Percentiles rank a stretch among this genome's conserved stretches.
phyloP scores from a whole-genome alignment of 2,888 invertebrate genomes.

The Drosophila falleni region DNA sequence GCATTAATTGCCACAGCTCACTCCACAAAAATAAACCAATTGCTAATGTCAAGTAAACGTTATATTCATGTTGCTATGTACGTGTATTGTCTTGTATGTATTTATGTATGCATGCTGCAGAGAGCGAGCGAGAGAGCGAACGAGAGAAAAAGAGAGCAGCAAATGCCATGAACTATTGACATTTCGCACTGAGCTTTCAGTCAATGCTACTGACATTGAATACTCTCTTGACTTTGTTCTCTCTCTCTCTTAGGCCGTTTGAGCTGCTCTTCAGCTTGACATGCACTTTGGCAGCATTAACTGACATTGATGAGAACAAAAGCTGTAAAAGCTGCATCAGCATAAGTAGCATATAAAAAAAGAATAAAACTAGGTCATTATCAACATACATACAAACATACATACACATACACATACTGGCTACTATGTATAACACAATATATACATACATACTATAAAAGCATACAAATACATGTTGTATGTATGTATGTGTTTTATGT shows the following conservation, averaged over 20 bases:
- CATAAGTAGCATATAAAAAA: constrained; percentile 33
- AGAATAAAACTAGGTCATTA: constrained; percentile 61
- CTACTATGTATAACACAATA: constrained; percentile 18
- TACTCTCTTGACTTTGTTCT: constrained; percentile 2
- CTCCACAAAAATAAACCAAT: constrained; percentile 4
- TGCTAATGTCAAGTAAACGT: constrained; percentile 17
- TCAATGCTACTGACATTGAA: constrained; percentile 51
- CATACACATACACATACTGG: background rate
- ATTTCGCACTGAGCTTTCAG: constrained; percentile 43
- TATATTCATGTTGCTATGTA: constrained; percentile 3
- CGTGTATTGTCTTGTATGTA: background rate
- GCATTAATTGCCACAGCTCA: background rate
- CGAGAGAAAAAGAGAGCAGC: background rate
- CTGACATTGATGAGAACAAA: constrained; percentile 57
- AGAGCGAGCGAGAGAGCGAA: background rate
- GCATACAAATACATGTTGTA: background rate
- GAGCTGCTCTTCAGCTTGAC: constrained; percentile 15
- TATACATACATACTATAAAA: constrained; percentile 2
- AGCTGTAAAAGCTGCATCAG: constrained; percentile 35
- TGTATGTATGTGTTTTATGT: constrained; percentile 8
- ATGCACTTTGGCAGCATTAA: constrained; percentile 34
- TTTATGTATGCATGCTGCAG: background rate
- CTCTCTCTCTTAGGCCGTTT: background rate
- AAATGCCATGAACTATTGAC: constrained; percentile 63
- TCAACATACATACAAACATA: constrained; percentile 21